phyloP scores from a whole-genome alignment of 2,113 vertebrate genomes.

The Pollimyrus isidori region DNA sequence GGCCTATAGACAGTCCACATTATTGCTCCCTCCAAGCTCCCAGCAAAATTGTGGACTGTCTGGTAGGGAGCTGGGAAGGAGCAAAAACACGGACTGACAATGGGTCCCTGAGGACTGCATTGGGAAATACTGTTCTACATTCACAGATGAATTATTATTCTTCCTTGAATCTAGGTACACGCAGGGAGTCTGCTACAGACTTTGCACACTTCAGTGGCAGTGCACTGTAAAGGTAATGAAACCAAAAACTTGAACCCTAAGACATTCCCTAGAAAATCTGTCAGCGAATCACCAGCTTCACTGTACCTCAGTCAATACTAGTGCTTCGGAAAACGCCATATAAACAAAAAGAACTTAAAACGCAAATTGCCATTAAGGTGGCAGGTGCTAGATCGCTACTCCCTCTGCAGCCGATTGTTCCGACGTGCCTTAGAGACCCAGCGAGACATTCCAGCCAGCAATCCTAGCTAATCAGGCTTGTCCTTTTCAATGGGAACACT shows the following conservation, averaged over 20 bases:
- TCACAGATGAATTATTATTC: not conserved
- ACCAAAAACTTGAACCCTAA: not conserved
- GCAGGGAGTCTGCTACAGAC: not conserved
- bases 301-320: not conserved
- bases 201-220: not conserved
- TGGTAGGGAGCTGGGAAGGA: not conserved
- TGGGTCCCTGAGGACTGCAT: not conserved
- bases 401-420: not conserved
- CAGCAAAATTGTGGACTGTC: no score
- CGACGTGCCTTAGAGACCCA: not conserved
- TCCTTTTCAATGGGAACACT: not conserved
- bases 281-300: not conserved
- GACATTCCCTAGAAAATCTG: not conserved
- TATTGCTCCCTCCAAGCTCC: not conserved
- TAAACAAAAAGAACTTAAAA: not conserved
- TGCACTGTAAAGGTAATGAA: not conserved
- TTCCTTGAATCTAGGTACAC: not conserved
- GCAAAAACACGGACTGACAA: not conserved
- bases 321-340: not conserved
- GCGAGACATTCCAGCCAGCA: not conserved
- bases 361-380: not conserved
- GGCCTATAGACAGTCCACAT: not conserved
- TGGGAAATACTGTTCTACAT: not conserved
- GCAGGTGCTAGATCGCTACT: not conserved
- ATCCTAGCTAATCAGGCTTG: not conserved